phyloP scores from a whole-genome alignment of 2,113 vertebrate genomes.

The Pedetes capensis region DNA sequence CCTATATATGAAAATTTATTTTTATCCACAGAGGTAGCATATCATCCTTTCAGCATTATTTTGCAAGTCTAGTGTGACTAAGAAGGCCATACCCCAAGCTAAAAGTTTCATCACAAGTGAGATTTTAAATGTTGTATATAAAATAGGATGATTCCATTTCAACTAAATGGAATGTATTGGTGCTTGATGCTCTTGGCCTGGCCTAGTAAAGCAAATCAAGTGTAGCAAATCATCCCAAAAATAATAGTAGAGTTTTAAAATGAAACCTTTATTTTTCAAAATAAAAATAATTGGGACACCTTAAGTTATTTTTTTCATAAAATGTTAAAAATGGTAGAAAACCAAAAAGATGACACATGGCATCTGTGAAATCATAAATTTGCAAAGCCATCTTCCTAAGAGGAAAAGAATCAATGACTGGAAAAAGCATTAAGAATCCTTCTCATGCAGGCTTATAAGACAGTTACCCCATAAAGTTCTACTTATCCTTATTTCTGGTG shows the following conservation, averaged over 20 bases:
- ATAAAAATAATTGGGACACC: conserved; percentile 1
- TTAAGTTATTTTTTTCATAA: conserved; percentile 2
- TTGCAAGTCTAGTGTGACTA: conserved; percentile 35
- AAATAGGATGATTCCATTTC: conserved; percentile 18
- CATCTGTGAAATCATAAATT: conserved; percentile 19
- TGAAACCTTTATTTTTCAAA: conserved; percentile 6
- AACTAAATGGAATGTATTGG: conserved; percentile 16
- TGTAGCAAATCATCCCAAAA: conserved; percentile 4
- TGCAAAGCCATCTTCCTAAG: conserved; percentile 31
- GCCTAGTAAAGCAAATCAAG: conserved; percentile 1
- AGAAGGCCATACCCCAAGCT: conserved; percentile 12
- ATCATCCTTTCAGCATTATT: conserved; percentile 9
- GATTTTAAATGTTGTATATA: conserved; percentile 27
- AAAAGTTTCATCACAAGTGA: conserved; percentile 3
- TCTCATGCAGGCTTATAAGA: background rate
- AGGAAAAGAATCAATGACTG: background rate
- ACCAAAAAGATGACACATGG: background rate
- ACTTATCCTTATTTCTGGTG: background rate
- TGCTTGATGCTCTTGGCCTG: background rate
- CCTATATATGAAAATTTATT: conserved; percentile 10
- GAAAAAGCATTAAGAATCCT: background rate
- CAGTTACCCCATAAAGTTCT: background rate
- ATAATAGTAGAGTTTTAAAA: conserved; percentile 30
- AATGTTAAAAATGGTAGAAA: conserved; percentile 21
- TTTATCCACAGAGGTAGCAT: background rate